phyloP scores from a whole-genome alignment of 2,888 invertebrate species.

The Thecocarcelia acutangulata region DNA sequence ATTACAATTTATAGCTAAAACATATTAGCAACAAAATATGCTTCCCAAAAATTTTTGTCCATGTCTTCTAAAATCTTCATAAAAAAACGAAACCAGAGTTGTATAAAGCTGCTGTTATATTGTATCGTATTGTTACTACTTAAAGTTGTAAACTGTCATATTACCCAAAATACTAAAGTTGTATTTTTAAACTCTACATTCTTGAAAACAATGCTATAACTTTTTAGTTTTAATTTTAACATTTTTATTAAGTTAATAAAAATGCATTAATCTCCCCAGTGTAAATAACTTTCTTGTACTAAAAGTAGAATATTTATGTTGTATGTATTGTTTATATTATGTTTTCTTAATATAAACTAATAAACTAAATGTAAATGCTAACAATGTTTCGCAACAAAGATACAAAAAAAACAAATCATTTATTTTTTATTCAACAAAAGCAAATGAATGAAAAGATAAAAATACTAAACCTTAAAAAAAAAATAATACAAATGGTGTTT shows the following conservation, averaged over 20 bases:
- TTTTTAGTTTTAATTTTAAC: slow-evolving; percentile 15
- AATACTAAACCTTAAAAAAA: slow-evolving; percentile 35
- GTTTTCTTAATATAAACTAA: slow-evolving; percentile 67
- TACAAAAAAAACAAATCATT: slow-evolving; percentile 14
- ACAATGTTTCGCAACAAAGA: slow-evolving; percentile 32
- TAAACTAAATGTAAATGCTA: slow-evolving; percentile 45
- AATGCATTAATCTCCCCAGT: slow-evolving; percentile 37
- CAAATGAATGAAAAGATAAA: slow-evolving; percentile 49
- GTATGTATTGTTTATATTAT: slow-evolving; percentile 68
- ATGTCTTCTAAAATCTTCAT: not conserved
- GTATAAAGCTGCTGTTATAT: not conserved
- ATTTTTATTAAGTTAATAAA: slow-evolving; percentile 69
- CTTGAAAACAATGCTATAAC: not conserved
- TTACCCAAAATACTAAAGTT: not conserved
- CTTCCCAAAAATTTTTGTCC: not conserved
- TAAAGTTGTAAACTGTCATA: slow-evolving; percentile 7
- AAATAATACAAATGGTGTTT: slow-evolving; percentile 10
- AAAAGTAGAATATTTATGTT: slow-evolving; percentile 35
- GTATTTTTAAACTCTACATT: slow-evolving; percentile 21
- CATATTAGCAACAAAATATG: not conserved
- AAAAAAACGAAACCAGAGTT: not conserved
- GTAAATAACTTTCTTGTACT: slow-evolving; percentile 39
- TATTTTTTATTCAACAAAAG: slow-evolving; percentile 51
- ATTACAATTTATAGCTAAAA: not conserved
- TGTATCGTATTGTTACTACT: slow-evolving; percentile 17